Evolutionary conservation across 2,797 vertebrate species (phyloP), one percentile per base, ranked within the genome.

Genomic region (Tenualosa thibaudeaui): DNA sequence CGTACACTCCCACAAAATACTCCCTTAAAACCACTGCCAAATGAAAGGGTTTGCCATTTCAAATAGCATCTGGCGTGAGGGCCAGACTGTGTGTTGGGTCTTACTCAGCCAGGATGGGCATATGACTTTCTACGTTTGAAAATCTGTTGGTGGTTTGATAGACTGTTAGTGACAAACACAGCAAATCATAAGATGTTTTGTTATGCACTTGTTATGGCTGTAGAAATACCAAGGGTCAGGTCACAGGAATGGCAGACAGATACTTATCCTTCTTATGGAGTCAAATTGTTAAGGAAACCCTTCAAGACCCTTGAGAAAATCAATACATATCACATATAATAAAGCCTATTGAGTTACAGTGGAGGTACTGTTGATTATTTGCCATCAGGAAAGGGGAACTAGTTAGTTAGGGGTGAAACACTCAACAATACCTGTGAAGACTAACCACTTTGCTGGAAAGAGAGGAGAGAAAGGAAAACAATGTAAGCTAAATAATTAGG

Each of bases 341-440:
- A 22, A 78, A 78, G 43, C 2, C 37, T 46, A 46, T 40, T 19
- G 17, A 37, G 71, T 78, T 46, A 78, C 40, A 8, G 71, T 22
- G 17, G 19, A 22, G 71, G 46, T 46, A 78, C 71, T 78, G 15
- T 46, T 78, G 71, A 46, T 78, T 78, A 78, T 78, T 78, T 46
- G 17, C 15, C 71, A 46, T 37, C 40, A 43, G 46, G 40, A 15
- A 13, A 15, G 17, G 37, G 13, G 68, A 12, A 9, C 71, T 22
- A 46, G 71, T 78, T 40, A 78, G 71, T 7, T 7, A 19, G 71
- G 71, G 17, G 71, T 78, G 71, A 78, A 40, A 46, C 19, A 78
- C 40, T 19, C 40, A 40, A 46, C 40, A 43, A 22, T 78, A 78
- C 71, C 71, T 78, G 71, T 78, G 71, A 78, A 22, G 71, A 43